Evolutionary conservation across 64 coral and sea anemone genomes (phyloP).

Genomic region (Trachythela sp.): DNA sequence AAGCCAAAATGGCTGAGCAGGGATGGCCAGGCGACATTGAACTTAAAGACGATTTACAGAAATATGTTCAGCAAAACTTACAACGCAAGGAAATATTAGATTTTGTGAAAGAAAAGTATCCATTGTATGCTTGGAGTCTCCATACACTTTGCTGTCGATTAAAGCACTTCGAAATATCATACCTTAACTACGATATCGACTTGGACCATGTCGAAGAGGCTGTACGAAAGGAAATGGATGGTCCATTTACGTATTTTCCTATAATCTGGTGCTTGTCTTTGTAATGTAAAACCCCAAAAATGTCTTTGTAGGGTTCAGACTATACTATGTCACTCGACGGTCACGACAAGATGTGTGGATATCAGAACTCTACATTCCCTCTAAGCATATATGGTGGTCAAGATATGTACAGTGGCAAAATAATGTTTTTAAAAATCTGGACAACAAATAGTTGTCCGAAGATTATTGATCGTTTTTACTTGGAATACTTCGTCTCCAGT

Average conservation of each 20-base stretch:
- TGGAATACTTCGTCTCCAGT: neutral
- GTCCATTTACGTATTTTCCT: neutral
- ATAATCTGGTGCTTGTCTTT: too few species aligned
- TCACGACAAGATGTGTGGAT: constrained; percentile 2
- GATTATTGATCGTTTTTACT: neutral
- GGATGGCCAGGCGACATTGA: neutral
- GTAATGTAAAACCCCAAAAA: neutral
- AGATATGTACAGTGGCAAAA: neutral
- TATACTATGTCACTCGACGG: constrained; percentile 5
- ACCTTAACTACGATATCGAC: neutral
- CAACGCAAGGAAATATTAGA: neutral
- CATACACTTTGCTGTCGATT: neutral
- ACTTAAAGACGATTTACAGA: neutral
- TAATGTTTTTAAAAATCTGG: constrained; percentile 20
- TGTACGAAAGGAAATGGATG: neutral
- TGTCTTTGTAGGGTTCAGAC: neutral
- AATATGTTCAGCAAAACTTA: neutral
- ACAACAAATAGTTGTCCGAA: neutral
- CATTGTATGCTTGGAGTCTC: neutral
- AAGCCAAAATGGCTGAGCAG: neutral
- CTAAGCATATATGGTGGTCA: constrained; percentile 1
- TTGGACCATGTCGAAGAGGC: neutral
- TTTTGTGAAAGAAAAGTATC: neutral
- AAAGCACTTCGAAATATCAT: neutral
- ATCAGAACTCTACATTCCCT: constrained; percentile 21